These are phyloP conservation scores for Drosophila takahashii DNA, from an alignment of 1,140 invertebrate species.

Conservation along the genomic window DNA sequence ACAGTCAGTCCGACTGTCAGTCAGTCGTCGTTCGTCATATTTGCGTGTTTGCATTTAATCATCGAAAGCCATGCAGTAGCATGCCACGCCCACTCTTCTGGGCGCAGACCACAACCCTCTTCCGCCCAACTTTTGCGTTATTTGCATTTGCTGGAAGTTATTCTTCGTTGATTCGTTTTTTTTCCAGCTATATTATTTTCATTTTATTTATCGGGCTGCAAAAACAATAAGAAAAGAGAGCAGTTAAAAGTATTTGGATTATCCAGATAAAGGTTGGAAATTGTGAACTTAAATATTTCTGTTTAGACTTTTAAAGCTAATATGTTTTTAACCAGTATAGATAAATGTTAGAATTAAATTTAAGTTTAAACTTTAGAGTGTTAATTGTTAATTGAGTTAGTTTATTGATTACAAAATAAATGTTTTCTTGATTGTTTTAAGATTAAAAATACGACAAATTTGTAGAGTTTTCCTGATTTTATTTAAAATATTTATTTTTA, in stretches of 20 bases:
- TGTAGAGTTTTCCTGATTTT: too few species aligned
- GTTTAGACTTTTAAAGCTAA: neutral
- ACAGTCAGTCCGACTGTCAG: conserved; percentile 43
- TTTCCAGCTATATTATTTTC: conserved; percentile 56
- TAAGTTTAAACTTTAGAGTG: too few species aligned
- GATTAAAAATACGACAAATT: too few species aligned
- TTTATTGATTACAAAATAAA: neutral
- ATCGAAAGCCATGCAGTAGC: conserved; percentile 73
- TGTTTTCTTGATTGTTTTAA: too few species aligned
- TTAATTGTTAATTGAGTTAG: neutral
- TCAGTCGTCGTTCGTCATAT: conserved; percentile 70
- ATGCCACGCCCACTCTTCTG: conserved; percentile 47
- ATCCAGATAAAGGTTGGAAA: conserved; percentile 2
- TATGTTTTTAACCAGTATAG: neutral
- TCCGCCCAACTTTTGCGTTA: conserved; percentile 42
- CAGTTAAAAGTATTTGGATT: conserved; percentile 27
- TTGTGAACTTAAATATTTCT: neutral
- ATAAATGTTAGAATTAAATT: too few species aligned
- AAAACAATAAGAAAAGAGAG: conserved; percentile 10
- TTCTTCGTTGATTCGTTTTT: conserved; percentile 28
- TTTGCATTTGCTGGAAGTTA: conserved; percentile 71
- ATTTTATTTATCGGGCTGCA: conserved; percentile 37
- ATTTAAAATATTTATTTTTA: too few species aligned
- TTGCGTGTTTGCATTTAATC: conserved; percentile 83
- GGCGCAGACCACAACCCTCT: conserved; percentile 19